phyloP scores from a whole-genome alignment of 2,888 invertebrate species.

The Laothoe populi region DNA sequence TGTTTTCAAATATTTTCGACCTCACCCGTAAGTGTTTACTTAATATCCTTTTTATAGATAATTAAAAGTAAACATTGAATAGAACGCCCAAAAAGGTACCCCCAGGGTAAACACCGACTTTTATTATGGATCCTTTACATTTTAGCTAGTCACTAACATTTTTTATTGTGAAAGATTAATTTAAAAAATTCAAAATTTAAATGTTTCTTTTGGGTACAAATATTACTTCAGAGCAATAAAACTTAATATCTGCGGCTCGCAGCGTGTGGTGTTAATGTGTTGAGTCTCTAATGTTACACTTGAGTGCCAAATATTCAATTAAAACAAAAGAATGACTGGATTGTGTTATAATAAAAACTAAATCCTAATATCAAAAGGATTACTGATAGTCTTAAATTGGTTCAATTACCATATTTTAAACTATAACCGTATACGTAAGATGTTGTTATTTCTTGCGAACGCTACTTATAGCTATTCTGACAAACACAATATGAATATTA shows the following conservation, averaged over 20 bases:
- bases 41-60: constrained; percentile 11
- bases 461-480: no score
- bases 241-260: constrained; percentile 56
- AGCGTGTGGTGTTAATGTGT: constrained; percentile 61
- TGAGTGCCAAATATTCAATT: constrained; percentile 62
- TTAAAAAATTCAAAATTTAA: constrained; percentile 6
- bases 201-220: constrained; percentile 21
- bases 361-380: background rate
- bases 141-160: constrained; percentile 6
- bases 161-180: constrained; percentile 10
- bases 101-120: constrained; percentile 20
- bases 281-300: constrained; percentile 44
- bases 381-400: background rate
- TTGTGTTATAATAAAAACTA: background rate
- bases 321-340: constrained; percentile 30
- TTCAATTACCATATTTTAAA: no score
- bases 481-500: no score
- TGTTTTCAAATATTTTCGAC: background rate
- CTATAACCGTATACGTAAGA: no score
- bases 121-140: constrained; percentile 21
- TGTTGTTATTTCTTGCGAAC: no score
- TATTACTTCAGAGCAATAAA: constrained; percentile 45
- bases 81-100: constrained; percentile 18
- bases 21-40: constrained; percentile 1
- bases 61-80: constrained; percentile 27